Conservation (phyloP, 2,113 vertebrate genomes). For the Trachemys scripta region DNA sequence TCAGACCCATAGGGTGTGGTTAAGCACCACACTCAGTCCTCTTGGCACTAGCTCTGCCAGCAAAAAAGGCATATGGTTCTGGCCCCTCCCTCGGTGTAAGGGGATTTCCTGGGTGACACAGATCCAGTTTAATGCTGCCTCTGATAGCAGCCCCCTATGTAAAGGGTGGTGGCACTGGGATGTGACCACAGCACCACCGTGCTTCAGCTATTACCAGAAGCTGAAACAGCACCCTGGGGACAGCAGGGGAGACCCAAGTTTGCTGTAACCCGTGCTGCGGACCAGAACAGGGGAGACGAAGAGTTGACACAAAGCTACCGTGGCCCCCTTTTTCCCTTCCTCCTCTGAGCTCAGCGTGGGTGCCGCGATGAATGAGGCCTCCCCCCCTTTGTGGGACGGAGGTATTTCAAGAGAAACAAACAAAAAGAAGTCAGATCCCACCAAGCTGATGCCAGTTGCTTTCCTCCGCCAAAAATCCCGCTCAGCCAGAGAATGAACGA, state of each 20-base stretch:
- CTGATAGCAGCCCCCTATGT: not conserved
- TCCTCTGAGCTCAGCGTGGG: not conserved
- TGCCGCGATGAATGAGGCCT: not conserved
- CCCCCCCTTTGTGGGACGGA: fast-evolving
- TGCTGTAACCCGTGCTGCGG: not conserved
- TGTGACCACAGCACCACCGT: not conserved
- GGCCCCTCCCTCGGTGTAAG: not conserved
- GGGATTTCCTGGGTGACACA: fast-evolving
- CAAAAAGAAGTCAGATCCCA: not conserved
- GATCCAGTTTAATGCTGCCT: not conserved
- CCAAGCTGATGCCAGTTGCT: not conserved
- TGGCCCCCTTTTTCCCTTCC: not conserved
- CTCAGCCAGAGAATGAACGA: conserved; percentile 37
- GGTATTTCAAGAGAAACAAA: not conserved
- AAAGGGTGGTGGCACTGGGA: not conserved
- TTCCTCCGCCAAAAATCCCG: not conserved
- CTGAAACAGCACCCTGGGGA: fast-evolving
- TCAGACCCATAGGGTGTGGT: fast-evolving
- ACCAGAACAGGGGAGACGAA: not conserved
- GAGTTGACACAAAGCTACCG: not conserved
- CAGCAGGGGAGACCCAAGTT: not conserved
- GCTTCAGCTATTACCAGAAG: fast-evolving
- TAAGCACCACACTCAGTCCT: not conserved
- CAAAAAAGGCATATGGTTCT: fast-evolving
- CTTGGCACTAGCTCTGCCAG: not conserved